Conservation (phyloP, 1,140 invertebrate genomes). For the Bombus huntii region DNA sequence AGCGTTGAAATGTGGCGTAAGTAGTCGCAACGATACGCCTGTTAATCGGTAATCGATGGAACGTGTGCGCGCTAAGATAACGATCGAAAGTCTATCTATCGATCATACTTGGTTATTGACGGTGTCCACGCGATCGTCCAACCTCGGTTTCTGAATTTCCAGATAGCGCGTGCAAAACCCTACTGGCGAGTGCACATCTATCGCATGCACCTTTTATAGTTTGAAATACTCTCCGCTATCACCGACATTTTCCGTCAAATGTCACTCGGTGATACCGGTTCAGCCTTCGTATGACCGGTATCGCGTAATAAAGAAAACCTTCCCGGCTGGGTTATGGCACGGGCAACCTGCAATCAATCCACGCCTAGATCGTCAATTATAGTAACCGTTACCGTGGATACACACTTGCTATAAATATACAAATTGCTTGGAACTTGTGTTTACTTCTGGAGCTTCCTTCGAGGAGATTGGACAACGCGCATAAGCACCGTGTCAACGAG, state of each 20-base stretch:
- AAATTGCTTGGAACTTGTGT: not conserved
- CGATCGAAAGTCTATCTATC: not conserved
- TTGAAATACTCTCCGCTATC: conserved; percentile 52
- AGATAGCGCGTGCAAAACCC: conserved; percentile 42
- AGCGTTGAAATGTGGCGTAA: not conserved
- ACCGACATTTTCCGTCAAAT: conserved; percentile 66
- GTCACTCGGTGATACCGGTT: conserved; percentile 68
- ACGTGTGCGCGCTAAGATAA: not conserved
- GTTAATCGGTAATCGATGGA: not conserved
- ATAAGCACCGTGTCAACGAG: not conserved
- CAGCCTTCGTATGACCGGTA: conserved; percentile 47
- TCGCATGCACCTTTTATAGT: conserved; percentile 62
- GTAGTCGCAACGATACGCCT: not conserved
- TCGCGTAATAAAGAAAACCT: conserved; percentile 35
- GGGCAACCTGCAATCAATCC: conserved; percentile 37
- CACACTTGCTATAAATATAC: conserved; percentile 18
- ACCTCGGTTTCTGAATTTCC: conserved; percentile 29
- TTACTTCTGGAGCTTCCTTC: not conserved
- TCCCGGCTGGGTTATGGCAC: conserved; percentile 25
- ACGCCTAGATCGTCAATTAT: conserved; percentile 26
- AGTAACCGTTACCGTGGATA: not conserved
- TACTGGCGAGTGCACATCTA: conserved; percentile 51
- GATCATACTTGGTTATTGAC: not conserved
- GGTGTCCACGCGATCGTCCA: not conserved
- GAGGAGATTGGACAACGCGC: not conserved